phyloP scores from a whole-genome alignment of 2,888 invertebrate genomes.

The Drosophila fungiperda region DNA sequence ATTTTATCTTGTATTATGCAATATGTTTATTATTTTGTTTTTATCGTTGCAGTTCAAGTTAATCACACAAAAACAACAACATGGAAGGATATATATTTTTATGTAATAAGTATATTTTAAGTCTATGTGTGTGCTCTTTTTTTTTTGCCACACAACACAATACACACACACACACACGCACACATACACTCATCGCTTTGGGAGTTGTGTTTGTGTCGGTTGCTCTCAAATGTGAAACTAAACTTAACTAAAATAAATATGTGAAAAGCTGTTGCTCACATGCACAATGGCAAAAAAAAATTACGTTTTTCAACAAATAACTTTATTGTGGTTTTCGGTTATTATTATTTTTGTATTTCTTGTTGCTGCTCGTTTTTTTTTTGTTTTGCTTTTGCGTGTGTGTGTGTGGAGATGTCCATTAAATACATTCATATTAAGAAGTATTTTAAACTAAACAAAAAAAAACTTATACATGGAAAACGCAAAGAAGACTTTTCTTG shows the following conservation, averaged over 20 bases:
- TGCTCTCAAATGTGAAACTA: slow-evolving; percentile 31
- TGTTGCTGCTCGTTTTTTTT: slow-evolving; percentile 19
- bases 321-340: slow-evolving; percentile 53
- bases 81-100: slow-evolving; percentile 66
- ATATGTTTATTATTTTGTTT: slow-evolving; percentile 30
- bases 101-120: slow-evolving; percentile 30
- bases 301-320: slow-evolving; percentile 68
- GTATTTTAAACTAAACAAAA: slow-evolving; percentile 48
- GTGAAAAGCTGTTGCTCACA: slow-evolving; percentile 34
- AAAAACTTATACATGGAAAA: slow-evolving; percentile 60
- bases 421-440: slow-evolving; percentile 51
- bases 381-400: neutral
- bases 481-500: slow-evolving; percentile 56
- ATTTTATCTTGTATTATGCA: slow-evolving; percentile 41
- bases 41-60: slow-evolving; percentile 61
- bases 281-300: slow-evolving; percentile 48
- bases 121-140: slow-evolving; percentile 13
- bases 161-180: slow-evolving; percentile 1
- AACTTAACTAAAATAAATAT: slow-evolving; percentile 37
- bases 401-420: slow-evolving; percentile 31
- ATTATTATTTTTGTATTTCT: slow-evolving; percentile 33
- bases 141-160: slow-evolving; percentile 9
- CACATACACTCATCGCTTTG: slow-evolving; percentile 7
- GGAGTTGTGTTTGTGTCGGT: slow-evolving; percentile 24
- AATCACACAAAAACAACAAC: slow-evolving; percentile 72